These are phyloP conservation scores for Oceanodroma tethys DNA, from an alignment of 2,113 vertebrate genomes.

Conservation along the genomic window DNA sequence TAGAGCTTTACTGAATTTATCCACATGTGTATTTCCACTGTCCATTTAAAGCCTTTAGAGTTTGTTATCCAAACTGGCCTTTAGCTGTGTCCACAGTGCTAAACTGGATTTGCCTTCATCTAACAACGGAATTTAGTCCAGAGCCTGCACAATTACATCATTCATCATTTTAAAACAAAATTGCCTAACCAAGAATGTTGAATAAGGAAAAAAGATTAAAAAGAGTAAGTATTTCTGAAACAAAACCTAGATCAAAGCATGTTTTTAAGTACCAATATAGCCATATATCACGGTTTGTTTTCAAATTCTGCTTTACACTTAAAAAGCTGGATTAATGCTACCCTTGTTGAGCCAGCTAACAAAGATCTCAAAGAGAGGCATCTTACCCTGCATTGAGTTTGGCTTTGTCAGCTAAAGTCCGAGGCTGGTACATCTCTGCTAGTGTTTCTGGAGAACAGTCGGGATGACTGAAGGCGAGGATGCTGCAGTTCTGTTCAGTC, in stretches of 20 bases:
- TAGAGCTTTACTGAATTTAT: background rate
- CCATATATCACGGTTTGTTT: background rate
- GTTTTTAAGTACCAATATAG: background rate
- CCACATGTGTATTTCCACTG: background rate
- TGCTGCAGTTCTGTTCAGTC: conserved; percentile 71
- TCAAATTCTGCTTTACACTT: background rate
- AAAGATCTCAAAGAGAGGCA: background rate
- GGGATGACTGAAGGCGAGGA: conserved; percentile 77
- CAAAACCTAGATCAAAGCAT: background rate
- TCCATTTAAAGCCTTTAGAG: background rate
- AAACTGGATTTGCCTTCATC: background rate
- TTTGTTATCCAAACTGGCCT: background rate
- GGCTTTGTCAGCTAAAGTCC: conserved; percentile 88
- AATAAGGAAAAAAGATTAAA: background rate
- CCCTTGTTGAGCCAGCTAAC: background rate
- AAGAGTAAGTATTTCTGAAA: background rate
- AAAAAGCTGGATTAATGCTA: background rate
- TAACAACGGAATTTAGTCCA: background rate
- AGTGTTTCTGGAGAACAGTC: conserved; percentile 77
- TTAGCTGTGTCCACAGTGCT: background rate
- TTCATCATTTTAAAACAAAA: background rate
- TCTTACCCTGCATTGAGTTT: conserved; percentile 85
- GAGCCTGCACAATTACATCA: background rate
- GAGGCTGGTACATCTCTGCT: conserved; percentile 86
- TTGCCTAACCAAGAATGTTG: background rate